Conservation (phyloP, 1,140 invertebrate genomes). For the Watersipora subatra region DNA sequence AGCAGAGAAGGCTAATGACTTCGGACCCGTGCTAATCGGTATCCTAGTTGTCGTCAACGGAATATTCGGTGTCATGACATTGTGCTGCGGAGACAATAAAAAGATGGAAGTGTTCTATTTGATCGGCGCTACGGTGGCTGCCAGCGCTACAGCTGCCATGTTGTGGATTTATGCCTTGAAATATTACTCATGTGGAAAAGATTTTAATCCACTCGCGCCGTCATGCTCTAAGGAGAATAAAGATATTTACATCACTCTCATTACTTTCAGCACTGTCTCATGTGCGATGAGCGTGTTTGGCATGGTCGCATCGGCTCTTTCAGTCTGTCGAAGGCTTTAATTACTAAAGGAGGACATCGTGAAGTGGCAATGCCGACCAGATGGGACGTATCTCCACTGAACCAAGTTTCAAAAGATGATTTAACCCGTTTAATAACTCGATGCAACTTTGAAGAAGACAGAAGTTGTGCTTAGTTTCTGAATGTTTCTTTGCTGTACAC, state of each 20-base stretch:
- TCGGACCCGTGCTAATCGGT: neutral
- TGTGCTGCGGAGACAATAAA: neutral
- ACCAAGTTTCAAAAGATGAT: too few relatives aligned
- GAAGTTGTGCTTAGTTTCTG: too few relatives aligned
- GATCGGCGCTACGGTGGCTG: neutral
- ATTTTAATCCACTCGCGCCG: too few relatives aligned
- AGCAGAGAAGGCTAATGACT: neutral
- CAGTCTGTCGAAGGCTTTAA: neutral
- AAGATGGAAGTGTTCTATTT: neutral
- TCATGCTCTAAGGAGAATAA: neutral
- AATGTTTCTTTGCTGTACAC: too few relatives aligned
- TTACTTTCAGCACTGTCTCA: neutral
- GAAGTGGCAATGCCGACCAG: too few relatives aligned
- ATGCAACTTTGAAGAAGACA: too few relatives aligned
- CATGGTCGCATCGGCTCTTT: neutral
- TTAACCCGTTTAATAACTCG: too few relatives aligned
- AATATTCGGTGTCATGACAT: neutral
- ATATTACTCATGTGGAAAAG: neutral
- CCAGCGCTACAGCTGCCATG: neutral
- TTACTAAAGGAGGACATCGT: neutral
- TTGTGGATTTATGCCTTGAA: neutral
- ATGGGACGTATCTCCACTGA: too few relatives aligned
- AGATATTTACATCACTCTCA: neutral
- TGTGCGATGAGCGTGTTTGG: neutral
- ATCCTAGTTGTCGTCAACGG: neutral